Conservation (phyloP, 1,140 invertebrate genomes). For the Ips typographus region DNA sequence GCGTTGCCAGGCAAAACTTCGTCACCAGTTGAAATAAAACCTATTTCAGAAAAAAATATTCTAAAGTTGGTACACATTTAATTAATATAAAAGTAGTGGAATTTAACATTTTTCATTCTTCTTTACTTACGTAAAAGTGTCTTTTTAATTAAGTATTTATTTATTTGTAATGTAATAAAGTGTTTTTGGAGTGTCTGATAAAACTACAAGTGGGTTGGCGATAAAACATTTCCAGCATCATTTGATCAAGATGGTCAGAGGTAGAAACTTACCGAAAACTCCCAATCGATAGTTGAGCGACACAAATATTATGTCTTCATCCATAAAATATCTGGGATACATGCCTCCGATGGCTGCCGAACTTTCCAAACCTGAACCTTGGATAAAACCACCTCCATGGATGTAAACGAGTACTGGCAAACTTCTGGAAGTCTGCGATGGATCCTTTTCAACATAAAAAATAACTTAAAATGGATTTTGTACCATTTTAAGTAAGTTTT, state of each 20-base stretch:
- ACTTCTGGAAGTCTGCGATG: neutral
- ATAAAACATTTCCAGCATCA: too few species aligned
- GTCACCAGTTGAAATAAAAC: constrained; percentile 52
- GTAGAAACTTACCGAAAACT: constrained; percentile 17
- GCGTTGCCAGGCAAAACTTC: constrained; percentile 54
- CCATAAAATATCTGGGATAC: constrained; percentile 18
- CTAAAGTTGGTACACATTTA: too few species aligned
- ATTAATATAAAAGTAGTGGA: too few species aligned
- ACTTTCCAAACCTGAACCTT: neutral
- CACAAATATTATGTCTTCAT: constrained; percentile 18
- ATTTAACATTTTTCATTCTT: too few species aligned
- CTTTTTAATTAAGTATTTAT: neutral
- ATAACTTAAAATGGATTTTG: neutral
- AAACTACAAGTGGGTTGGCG: too few species aligned
- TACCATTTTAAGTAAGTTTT: neutral
- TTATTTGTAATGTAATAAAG: neutral
- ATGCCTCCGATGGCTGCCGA: neutral
- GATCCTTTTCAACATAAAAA: constrained; percentile 9
- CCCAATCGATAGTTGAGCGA: constrained; percentile 25
- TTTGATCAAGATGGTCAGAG: too few species aligned
- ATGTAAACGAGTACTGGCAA: constrained; percentile 23
- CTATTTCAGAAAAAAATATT: constrained; percentile 35
- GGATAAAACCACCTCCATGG: constrained; percentile 25
- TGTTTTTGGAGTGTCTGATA: neutral
- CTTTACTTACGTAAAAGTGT: too few species aligned